Base-by-base conservation (phyloP, 1,140 invertebrate species). In the Cydia amplana region DNA sequence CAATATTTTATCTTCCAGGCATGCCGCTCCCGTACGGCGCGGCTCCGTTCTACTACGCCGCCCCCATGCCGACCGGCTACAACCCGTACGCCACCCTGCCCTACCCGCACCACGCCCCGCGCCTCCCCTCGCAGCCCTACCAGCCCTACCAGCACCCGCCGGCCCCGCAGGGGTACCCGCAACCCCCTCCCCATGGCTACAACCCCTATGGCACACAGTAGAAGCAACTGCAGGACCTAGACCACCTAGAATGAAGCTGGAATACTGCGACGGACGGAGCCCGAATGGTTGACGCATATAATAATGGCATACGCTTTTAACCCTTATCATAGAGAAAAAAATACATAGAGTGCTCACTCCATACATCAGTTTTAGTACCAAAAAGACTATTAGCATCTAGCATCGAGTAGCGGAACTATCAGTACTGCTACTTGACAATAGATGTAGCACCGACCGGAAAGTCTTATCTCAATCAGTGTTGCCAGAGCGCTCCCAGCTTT, bases 81-180 rank as follows among this genome's bases (percentile, higher is more conserved):
- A 98, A 98, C 94, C 97, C 97, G 40, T 98, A 98, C 89, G 96
- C 95, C 76, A 96, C 96, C 74, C 94, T 97, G 88, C 95, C 95
- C 25, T 96, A 96, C 91, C 95, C 96, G 80, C 89, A 94, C 83
- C 95, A 93, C 93, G 82, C 91, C 87, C 93, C 91, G 88, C 93
- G 80, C 83, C 72, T 79, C 74, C 85, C 83, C 75, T 43, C 83
- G 82, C 82, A 83, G 80, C 73, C 83, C 79, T 92, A 91, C 85
- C 85, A 86, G 82, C 82, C 83, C 73, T 91, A 90, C 84, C 87
- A 89, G 81, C 85, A 88, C 85, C 87, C 87, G 28, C 79, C 82
- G 60, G 82, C 80, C 67, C 83, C 80, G 51, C 78, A 79, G 78
- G 78, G 76, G 51, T 83, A 83, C 80, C 80, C 81, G 70, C 82